Base-by-base conservation (phyloP, 2,888 invertebrate genomes). In the Macroteleia sp. region DNA sequence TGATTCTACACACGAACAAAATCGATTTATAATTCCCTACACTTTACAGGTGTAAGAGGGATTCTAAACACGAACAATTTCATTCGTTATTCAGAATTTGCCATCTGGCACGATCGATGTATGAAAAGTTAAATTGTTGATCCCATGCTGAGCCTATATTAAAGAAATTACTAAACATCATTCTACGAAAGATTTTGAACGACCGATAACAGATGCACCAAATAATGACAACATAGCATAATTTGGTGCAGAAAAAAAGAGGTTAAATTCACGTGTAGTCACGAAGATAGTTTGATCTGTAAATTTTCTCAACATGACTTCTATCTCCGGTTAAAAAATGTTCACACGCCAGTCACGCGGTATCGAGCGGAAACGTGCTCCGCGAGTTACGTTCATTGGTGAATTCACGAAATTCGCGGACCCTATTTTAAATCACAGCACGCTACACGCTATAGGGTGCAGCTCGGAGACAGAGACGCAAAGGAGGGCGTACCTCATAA, bases 391-490 rank as follows among this genome's bases (percentile, higher is more conserved):
- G 81, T 81, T 84, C 82, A 85, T 82, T 81, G 85, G 83, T 81
- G 81, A 80, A 86, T 87, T 85, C 82, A 86, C 84, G 82, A 88
- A 90, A 88, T 88, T 86, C 83, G 82, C 82, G 83, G 83, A 84
- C 81, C 87, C 88, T 79, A 88, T 89, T 91, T 90, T 83, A 87
- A 90, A 90, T 91, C 90, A 88, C 91, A 89, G 90, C 89, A 87
- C 83, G 89, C 85, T 82, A 85, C 85, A 82, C 81, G 80, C 85
- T 81, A 76, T 84, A 84, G 88, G 88, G 88, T 83, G 85, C 83
- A 82, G 78, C 32, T 62, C 67, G 81, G 82, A 85, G 87, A 85
- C 82, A 79, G 82, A 83, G n/a, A n/a, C 62, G 75, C 67, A 82
- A 82, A 83, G 79, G 69, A 82, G 73, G 83, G 85, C 86, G 85